Evolutionary conservation across 2,797 vertebrate species (phyloP).

Genomic region (Sardinella longiceps): DNA sequence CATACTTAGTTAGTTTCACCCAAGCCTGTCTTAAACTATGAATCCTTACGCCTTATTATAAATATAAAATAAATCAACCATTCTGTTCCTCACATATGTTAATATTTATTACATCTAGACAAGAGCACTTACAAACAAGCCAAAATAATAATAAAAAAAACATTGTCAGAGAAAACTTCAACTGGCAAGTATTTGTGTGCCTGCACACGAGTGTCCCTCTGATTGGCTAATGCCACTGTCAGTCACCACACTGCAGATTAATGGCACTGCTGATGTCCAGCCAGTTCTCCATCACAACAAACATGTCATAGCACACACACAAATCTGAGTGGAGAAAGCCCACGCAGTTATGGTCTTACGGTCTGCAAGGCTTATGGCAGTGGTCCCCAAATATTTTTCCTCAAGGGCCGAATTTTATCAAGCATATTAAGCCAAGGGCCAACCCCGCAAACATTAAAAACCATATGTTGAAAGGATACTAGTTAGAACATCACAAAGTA

Average conservation of each 20-base stretch:
- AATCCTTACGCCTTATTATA: too few relatives aligned
- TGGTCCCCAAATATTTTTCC: too few relatives aligned
- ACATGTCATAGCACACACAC: not conserved
- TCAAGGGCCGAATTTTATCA: too few relatives aligned
- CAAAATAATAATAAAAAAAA: not conserved
- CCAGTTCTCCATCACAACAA: not conserved
- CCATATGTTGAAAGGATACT: too few relatives aligned
- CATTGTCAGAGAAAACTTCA: not conserved
- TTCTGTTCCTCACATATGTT: not conserved
- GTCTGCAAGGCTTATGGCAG: too few relatives aligned
- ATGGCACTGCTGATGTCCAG: not conserved
- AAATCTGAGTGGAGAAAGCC: not conserved
- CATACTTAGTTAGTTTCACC: too few relatives aligned
- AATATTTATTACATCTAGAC: not conserved
- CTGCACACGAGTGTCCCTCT: conserved; percentile 1
- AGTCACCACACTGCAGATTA: not conserved
- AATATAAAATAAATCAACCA: not conserved
- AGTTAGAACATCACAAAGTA: too few relatives aligned
- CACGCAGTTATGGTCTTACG: not conserved
- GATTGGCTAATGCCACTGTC: not conserved
- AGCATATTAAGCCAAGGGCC: too few relatives aligned
- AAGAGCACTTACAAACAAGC: too few relatives aligned
- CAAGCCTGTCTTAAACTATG: too few relatives aligned
- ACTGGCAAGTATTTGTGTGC: not conserved
- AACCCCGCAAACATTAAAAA: too few relatives aligned